Conservation (phyloP, 2,888 invertebrate genomes). For the Trypoxylon attenuatum region DNA sequence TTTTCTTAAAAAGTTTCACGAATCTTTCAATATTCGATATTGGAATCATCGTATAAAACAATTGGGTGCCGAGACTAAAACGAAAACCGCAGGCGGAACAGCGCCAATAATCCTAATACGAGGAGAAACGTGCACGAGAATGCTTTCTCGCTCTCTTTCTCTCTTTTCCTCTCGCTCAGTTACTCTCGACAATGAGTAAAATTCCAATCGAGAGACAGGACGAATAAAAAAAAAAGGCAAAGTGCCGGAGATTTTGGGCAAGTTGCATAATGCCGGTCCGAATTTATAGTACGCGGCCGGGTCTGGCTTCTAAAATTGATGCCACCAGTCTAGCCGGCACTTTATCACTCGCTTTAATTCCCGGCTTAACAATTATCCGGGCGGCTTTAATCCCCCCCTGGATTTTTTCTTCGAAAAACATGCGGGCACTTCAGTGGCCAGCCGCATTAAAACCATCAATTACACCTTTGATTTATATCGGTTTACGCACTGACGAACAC, state of each 20-base stretch:
- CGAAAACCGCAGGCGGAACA: too few relatives aligned
- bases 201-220: background rate
- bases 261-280: background rate
- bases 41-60: too few relatives aligned
- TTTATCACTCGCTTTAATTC: conserved; percentile 9
- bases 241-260: background rate
- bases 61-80: too few relatives aligned
- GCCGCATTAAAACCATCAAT: conserved; percentile 11
- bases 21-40: too few relatives aligned
- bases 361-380: conserved; percentile 11
- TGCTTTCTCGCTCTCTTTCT: background rate
- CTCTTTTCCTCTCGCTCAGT: background rate
- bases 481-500: background rate
- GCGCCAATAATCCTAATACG: too few relatives aligned
- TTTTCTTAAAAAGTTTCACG: too few relatives aligned
- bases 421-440: conserved; percentile 2
- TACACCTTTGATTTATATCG: conserved; percentile 1
- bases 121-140: too few relatives aligned
- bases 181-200: background rate
- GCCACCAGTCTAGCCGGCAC: background rate
- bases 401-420: background rate
- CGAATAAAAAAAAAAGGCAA: background rate
- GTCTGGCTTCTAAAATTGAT: background rate
- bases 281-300: background rate
- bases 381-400: conserved; percentile 3